Evolutionary conservation across 1,140 invertebrate species (phyloP), one percentile per base, ranked within the genome.

Genomic region (Copidosoma floridanum): DNA sequence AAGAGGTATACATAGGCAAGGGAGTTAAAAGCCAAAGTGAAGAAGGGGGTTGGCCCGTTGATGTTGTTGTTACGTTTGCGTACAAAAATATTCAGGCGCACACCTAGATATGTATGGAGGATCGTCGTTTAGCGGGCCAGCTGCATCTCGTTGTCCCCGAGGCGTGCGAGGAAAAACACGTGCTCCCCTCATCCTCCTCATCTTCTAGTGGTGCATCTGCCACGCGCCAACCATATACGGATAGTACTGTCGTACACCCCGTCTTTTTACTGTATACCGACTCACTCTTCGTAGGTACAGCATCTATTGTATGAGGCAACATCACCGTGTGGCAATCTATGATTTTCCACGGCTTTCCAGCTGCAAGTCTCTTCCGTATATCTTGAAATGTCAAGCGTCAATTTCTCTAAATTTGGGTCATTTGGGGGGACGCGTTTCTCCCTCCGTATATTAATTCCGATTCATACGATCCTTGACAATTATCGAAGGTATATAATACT

Each of bases 131-230:
- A 46, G 21, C 44, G 23, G 21, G 20, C 2, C 12, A 20, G 40
- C 44, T 1, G 8, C 44, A 54, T 29, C 44, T n/a, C n/a, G n/a
- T n/a, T n/a, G n/a, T n/a, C n/a, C n/a, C n/a, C n/a, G n/a, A n/a
- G n/a, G n/a, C n/a, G 26, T 27, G 1, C 3, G 2, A 6, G 11
- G 26, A n/a, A 32, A 54, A 23, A 41, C n/a, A 20, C 18, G 27
- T 56, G 27, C 23, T 14, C 16, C 12, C 2, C 7, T 26, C 3
- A 12, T 20, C 11, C 29, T 2, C 14, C 14, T 50, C 52, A n/a
- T 40, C 2, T 6, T 12, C n/a, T n/a, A n/a, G n/a, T n/a, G n/a
- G 10, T 26, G 24, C 53, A 56, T 56, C 53, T 56, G 53, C 24
- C 40, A 40, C 32, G 48, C 29, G 48, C 32, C 48, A 20, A 43